phyloP scores from a whole-genome alignment of 2,888 invertebrate genomes.

The Meliscaeva auricollis region DNA sequence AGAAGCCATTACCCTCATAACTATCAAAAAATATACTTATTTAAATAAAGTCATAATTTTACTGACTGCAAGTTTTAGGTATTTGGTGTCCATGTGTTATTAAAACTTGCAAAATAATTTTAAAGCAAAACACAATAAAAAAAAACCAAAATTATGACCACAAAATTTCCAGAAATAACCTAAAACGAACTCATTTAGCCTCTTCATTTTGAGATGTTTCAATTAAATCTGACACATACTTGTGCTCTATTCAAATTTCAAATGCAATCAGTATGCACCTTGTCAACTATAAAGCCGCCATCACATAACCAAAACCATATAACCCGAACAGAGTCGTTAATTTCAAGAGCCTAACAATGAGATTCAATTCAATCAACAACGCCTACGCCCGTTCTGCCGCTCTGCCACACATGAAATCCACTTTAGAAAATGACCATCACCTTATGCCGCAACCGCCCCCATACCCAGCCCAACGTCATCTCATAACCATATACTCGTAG shows the following conservation, averaged over 20 bases:
- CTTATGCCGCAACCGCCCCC: not conserved
- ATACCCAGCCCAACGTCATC: not conserved
- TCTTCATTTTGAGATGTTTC: conserved; percentile 23
- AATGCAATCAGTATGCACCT: conserved; percentile 56
- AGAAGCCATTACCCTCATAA: too few species aligned
- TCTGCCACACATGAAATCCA: conserved; percentile 32
- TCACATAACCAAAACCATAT: conserved; percentile 34
- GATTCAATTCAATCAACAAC: conserved; percentile 61
- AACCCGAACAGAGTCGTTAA: conserved; percentile 33
- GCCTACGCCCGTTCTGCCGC: not conserved
- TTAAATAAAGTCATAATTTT: too few species aligned
- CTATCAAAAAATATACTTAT: too few species aligned
- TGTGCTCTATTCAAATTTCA: conserved; percentile 38
- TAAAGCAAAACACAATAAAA: too few species aligned
- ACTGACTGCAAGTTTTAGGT: too few species aligned
- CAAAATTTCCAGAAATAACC: conserved; percentile 20
- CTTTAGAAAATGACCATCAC: conserved; percentile 40
- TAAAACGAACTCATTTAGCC: not conserved
- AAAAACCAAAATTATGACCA: not conserved
- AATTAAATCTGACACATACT: conserved; percentile 27
- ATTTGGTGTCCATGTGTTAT: too few species aligned
- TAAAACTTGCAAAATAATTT: too few species aligned
- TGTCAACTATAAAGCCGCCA: conserved; percentile 13
- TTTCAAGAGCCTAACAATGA: conserved; percentile 61
- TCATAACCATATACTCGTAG: not conserved